Percentiles rank a stretch among this genome's conserved stretches.
These are phyloP conservation scores for Blastomussa wellsi DNA, from an alignment of 92 coral and sea anemone genomes.

Conservation along the genomic window DNA sequence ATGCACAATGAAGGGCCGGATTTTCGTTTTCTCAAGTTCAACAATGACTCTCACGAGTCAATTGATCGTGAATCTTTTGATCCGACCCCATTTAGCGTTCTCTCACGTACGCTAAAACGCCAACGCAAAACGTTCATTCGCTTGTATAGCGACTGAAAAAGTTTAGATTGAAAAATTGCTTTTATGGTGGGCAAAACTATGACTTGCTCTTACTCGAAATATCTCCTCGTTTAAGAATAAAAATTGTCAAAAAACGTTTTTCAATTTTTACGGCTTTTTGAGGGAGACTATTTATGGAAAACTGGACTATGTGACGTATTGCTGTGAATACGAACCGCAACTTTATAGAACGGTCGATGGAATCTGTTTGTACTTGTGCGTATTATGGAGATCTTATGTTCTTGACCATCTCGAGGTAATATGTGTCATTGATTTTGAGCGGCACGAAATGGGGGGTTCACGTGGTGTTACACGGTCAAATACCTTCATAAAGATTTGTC, in stretches of 20 bases:
- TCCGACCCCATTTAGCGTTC: conserved; percentile 3
- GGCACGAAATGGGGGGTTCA: neutral
- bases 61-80: conserved; percentile 14
- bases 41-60: conserved; percentile 8
- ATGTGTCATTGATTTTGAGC: neutral
- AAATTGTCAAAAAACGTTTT: neutral
- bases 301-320: neutral
- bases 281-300: neutral
- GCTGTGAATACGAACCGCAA: neutral
- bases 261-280: neutral
- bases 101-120: conserved; percentile 32
- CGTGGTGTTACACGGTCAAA: neutral
- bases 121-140: neutral
- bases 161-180: neutral
- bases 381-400: neutral
- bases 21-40: neutral
- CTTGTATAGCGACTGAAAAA: neutral
- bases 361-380: neutral
- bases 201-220: too few relatives aligned
- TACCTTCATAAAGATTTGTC: neutral
- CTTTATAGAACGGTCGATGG: neutral
- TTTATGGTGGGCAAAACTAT: neutral
- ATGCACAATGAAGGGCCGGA: neutral
- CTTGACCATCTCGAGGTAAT: neutral
- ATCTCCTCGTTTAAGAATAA: too few relatives aligned